A percentile compares a stretch with the other conserved stretches of the same genome.
phyloP scores from a whole-genome alignment of 2,888 invertebrate species.

The Steinernema scapterisci region DNA sequence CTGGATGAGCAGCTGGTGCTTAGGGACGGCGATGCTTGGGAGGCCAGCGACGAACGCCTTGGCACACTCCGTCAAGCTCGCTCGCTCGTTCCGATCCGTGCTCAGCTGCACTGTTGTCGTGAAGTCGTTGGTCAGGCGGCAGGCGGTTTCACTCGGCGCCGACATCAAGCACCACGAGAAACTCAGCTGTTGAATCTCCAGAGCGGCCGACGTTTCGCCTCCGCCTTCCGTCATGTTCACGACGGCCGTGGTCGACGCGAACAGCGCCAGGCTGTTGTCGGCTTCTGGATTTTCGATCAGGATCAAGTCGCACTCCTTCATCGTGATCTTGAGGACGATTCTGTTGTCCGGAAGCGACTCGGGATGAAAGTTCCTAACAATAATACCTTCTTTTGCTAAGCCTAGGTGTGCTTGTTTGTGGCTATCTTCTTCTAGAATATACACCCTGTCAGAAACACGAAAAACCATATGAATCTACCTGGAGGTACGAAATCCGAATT shows the following conservation, averaged over 20 bases:
- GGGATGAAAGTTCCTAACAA: neutral
- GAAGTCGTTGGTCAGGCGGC: constrained; percentile 63
- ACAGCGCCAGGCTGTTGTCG: constrained; percentile 89
- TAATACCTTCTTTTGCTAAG: neutral
- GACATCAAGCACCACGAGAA: constrained; percentile 62
- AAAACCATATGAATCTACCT: no score
- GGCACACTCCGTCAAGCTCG: constrained; percentile 41
- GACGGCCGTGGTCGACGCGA: constrained; percentile 69
- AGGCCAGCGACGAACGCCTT: constrained; percentile 38
- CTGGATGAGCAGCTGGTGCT: constrained; percentile 41
- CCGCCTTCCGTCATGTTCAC: constrained; percentile 54
- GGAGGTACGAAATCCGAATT: constrained; percentile 55
- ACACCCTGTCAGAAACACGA: no score
- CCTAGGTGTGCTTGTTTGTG: neutral
- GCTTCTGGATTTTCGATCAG: constrained; percentile 87
- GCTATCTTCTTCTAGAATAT: neutral
- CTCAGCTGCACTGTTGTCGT: constrained; percentile 48
- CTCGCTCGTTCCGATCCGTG: constrained; percentile 31
- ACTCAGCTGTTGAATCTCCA: constrained; percentile 37
- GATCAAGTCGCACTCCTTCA: constrained; percentile 92
- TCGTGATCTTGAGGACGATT: constrained; percentile 79
- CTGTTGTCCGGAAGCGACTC: constrained; percentile 42
- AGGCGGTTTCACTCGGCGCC: constrained; percentile 45
- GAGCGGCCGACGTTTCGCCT: neutral
- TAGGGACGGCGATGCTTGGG: constrained; percentile 13